A percentile compares a stretch with the other conserved stretches of the same genome.
Conservation (phyloP, 2,888 invertebrate genomes). For the Torymus tubicola region DNA sequence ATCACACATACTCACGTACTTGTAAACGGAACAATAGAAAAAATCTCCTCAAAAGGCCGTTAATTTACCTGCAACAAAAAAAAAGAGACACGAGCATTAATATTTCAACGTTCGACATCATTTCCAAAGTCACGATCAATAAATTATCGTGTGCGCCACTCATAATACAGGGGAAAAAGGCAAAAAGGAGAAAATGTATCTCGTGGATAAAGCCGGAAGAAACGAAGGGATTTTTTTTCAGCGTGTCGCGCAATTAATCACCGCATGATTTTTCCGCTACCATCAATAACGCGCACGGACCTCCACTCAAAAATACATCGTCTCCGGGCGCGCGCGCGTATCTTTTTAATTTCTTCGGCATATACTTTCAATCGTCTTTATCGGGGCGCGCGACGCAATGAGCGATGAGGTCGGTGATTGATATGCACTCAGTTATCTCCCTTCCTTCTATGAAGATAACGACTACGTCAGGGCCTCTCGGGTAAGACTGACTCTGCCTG, state of each 20-base stretch:
- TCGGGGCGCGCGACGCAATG: conserved; percentile 36
- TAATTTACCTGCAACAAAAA: conserved; percentile 42
- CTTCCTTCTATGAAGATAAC: conserved; percentile 60
- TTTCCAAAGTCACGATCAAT: neutral
- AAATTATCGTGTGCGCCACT: conserved; percentile 19
- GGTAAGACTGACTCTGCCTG: neutral
- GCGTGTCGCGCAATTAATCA: conserved; percentile 22
- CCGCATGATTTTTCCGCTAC: conserved; percentile 15
- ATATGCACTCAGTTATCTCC: conserved; percentile 49
- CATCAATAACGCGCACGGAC: neutral
- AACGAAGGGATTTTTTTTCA: conserved; percentile 6
- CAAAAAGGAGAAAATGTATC: neutral
- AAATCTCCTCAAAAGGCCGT: neutral
- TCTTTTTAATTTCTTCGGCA: conserved; percentile 31
- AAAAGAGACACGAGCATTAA: conserved; percentile 3
- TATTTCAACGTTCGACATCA: neutral
- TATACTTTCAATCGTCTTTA: conserved; percentile 40
- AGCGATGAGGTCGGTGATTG: conserved; percentile 56
- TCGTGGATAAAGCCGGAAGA: conserved; percentile 2
- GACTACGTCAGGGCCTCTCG: conserved; percentile 53
- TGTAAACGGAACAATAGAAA: no score
- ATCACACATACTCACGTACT: no score
- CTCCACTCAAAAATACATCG: conserved; percentile 7
- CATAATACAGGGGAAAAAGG: neutral
- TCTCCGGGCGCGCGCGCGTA: neutral